Conservation (phyloP, 2,888 invertebrate genomes). For the Lasioglossum malachurum region DNA sequence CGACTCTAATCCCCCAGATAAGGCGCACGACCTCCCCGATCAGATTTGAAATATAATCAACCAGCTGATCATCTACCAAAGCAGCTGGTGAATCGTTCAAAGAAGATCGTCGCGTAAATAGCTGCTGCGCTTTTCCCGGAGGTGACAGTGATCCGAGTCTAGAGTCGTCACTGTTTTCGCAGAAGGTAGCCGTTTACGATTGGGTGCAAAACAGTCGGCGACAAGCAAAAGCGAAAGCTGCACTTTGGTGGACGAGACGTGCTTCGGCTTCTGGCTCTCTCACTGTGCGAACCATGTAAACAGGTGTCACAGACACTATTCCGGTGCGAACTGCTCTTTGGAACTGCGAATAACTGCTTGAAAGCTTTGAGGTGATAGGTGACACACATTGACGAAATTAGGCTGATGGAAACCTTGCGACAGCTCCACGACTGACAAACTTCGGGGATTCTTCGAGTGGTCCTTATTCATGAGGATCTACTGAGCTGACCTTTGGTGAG, state of each 20-base stretch:
- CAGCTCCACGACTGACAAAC: not conserved
- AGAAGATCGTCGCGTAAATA: constrained; percentile 3
- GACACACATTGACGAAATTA: not conserved
- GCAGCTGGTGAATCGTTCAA: not conserved
- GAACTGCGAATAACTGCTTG: not conserved
- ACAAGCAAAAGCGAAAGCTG: not conserved
- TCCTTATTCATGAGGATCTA: not conserved
- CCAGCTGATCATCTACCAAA: not conserved
- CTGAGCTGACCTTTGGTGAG: not conserved
- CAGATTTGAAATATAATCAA: not conserved
- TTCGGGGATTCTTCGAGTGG: too few species aligned
- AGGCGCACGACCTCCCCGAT: not conserved
- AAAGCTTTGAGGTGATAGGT: not conserved
- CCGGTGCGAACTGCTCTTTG: not conserved
- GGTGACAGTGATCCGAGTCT: not conserved
- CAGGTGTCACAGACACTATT: constrained; percentile 23
- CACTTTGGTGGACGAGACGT: not conserved
- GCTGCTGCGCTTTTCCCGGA: not conserved
- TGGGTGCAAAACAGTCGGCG: not conserved
- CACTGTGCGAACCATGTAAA: not conserved
- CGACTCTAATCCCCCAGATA: not conserved
- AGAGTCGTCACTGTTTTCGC: not conserved
- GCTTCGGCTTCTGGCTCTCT: not conserved
- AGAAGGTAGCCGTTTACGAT: constrained; percentile 13
- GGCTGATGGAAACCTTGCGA: not conserved